Base-by-base conservation (phyloP, 2,113 vertebrate genomes). In the Azemiops feae region DNA sequence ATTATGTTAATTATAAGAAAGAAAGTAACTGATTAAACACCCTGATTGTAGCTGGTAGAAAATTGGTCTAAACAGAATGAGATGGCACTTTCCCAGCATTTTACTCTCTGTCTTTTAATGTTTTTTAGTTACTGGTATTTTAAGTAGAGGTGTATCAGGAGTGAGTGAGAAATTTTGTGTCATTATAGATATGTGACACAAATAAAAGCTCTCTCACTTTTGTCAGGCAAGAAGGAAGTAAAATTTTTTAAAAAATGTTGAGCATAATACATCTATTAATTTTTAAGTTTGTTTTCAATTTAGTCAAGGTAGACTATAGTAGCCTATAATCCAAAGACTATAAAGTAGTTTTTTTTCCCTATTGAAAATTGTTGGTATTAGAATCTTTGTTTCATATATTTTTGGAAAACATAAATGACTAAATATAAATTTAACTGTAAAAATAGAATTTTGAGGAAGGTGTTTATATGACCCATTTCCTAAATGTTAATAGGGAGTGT, bases 1-100 rank as follows among this genome's bases (percentile, higher is more conserved):
- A 8, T 52, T 6, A 1, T 89, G 11, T 93, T 4, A 34, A 85
- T 90, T 87, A 85, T 14, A 45, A 18, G 45, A 22, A 34, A 93
- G n/a, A 0, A 34, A 87, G 45, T 16, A 95, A 95, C 94, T 64
- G 92, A 54, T 69, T n/a, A 69, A 96, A 69, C 85, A 94, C 14
- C 87, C 88, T 92, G 92, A 95, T 93, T 96, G 94, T 88, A 50
- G 93, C 93, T 57, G n/a, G 52, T 91, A 4, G 92, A 89, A 95
- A 53, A 95, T 6, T 91, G 93, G 89, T 34, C 4, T 30, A 87
- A 91, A 55, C 94, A 60, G 53, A 93, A 94, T 89, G 93, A n/a
- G 89, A 95, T 27, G 53, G 92, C 96, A 93, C 3, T 81, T 93
- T 94, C 95, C 91, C 92, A 95, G 93, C 57, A 52, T 95, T 58